Evolutionary conservation across 2,888 invertebrate genomes (phyloP).

Genomic region (Napeogenes inachia): DNA sequence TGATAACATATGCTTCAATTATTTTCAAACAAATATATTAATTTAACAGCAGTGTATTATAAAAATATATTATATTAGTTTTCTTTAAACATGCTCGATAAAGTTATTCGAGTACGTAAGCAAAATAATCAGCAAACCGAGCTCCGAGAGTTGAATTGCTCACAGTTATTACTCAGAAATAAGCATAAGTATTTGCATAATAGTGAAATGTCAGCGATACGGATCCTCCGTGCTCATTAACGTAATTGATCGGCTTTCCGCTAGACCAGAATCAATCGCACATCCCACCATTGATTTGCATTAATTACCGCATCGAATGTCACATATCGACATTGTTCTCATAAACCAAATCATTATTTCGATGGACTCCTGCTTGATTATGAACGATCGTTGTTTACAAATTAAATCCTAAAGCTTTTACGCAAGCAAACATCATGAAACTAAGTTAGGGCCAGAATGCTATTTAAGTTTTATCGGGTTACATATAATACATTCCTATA

Average conservation of each 20-base stretch:
- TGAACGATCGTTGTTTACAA: conserved; percentile 34
- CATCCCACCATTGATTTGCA: conserved; percentile 72
- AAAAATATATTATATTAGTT: neutral
- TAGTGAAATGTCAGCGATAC: conserved; percentile 69
- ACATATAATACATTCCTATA: too few species aligned
- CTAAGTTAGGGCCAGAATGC: too few species aligned
- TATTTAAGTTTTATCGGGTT: too few species aligned
- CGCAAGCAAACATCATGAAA: conserved; percentile 29
- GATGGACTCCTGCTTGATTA: conserved; percentile 53
- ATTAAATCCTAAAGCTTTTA: conserved; percentile 36
- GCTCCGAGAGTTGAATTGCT: conserved; percentile 26
- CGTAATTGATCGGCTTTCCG: conserved; percentile 75
- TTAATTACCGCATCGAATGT: conserved; percentile 70
- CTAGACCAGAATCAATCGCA: conserved; percentile 66
- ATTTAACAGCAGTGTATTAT: neutral
- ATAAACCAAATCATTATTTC: conserved; percentile 64
- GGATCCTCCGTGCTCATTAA: conserved; percentile 70
- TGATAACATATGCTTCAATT: too few species aligned
- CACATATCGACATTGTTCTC: conserved; percentile 57
- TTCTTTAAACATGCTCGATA: conserved; percentile 2
- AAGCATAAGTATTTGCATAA: conserved; percentile 66
- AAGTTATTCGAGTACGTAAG: conserved; percentile 5
- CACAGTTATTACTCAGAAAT: conserved; percentile 49
- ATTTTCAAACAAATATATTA: neutral
- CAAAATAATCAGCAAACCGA: conserved; percentile 31